Base-by-base conservation (phyloP, 1,140 invertebrate genomes). In the Zaprionus nigranus region DNA sequence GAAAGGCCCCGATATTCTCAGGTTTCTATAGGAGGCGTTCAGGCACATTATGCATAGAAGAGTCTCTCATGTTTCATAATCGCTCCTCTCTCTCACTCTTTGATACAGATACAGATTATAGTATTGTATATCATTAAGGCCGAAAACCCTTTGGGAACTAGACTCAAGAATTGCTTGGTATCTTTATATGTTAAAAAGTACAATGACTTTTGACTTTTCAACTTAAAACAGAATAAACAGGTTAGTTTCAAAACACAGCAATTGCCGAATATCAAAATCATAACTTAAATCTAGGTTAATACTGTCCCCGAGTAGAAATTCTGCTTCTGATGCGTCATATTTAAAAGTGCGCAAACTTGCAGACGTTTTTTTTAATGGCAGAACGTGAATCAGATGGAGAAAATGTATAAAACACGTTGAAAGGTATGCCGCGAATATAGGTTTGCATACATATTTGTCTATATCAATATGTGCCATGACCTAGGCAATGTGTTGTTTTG, bases 351-450 rank as follows among this genome's bases (percentile, higher is more conserved):
- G 43, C 2, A 17, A 49, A 5, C 43, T 49, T 49, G 7, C 9
- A 49, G 43, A 20, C n/a, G 43, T 49, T 12, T 12, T 51, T 46
- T 51, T 51, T 13, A 51, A 51, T 51, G 46, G 3, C 20, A 9
- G 13, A 51, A 51, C 46, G 46, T 51, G 46, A 51, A 51, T 51
- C 46, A 51, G 46, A 51, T 51, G 46, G 43, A 22, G 43, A 49
- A 20, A 49, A 49, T 49, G 7, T 49, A 20, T 17, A 51, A 24
- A 51, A 22, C 3, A 22, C 3, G 20, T 20, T 49, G 2, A 13
- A 20, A 12, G n/a, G 11, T 5, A 20, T n/a, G 20, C 17, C 9
- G 3, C 17, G 6, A 46, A 46, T 17, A 9, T 15, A 38, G n/a
- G 2, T 46, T 9, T 20, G 20, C 40, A 43, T 40, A 43, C 40